Conservation (phyloP, 2,888 invertebrate genomes). For the Plagodis dolabraria region DNA sequence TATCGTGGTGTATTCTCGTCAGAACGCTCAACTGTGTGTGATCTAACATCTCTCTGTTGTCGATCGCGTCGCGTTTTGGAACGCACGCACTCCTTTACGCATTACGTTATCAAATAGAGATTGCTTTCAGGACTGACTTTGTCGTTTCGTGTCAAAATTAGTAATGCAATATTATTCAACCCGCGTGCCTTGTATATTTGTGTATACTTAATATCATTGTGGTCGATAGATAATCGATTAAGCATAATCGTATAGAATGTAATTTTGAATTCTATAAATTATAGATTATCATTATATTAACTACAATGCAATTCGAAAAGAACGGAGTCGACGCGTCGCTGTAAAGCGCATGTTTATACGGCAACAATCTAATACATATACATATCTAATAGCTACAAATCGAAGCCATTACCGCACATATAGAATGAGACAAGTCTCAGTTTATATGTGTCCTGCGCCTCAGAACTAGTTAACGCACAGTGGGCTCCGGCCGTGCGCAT, state of each 20-base stretch:
- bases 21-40: conserved; percentile 5
- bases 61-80: conserved; percentile 21
- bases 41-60: conserved; percentile 25
- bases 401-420: conserved; percentile 46
- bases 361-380: too few relatives aligned
- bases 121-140: conserved; percentile 24
- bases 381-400: conserved; percentile 28
- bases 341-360: not conserved
- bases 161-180: conserved; percentile 7
- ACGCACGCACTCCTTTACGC: conserved; percentile 30
- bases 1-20: conserved; percentile 6
- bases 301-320: not conserved
- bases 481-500: conserved; percentile 59
- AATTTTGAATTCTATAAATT: not conserved
- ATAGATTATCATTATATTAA: not conserved
- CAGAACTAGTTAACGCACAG: conserved; percentile 55
- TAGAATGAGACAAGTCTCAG: conserved; percentile 56
- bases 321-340: not conserved
- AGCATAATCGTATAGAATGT: not conserved
- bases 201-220: not conserved
- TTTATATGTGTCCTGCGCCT: conserved; percentile 46
- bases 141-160: conserved; percentile 30
- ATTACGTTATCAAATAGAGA: conserved; percentile 29
- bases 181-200: not conserved
- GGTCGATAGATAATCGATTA: not conserved